Evolutionary conservation across 2,113 vertebrate species (phyloP).

Genomic region (Anhinga rufa): DNA sequence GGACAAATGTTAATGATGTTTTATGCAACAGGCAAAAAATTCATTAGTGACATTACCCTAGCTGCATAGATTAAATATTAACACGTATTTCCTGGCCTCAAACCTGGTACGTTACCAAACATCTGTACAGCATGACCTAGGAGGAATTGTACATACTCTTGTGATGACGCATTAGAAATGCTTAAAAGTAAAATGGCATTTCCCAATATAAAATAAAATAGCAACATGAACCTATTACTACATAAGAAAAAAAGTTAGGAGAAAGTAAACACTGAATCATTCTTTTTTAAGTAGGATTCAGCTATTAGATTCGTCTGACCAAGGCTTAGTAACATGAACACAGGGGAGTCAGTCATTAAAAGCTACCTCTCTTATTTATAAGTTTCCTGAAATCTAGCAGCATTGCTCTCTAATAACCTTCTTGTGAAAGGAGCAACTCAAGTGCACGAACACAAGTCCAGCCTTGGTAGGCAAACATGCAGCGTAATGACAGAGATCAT

Average conservation of each 20-base stretch:
- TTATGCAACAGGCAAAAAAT: background rate
- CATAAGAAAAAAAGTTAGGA: background rate
- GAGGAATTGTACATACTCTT: background rate
- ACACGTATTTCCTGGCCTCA: background rate
- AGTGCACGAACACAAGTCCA: background rate
- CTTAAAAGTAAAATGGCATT: background rate
- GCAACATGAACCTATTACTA: background rate
- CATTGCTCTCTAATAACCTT: background rate
- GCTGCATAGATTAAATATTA: background rate
- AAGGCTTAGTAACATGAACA: background rate
- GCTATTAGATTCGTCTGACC: background rate
- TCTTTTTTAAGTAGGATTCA: background rate
- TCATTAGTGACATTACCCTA: background rate
- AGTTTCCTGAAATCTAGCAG: background rate
- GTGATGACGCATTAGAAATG: background rate
- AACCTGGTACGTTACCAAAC: background rate
- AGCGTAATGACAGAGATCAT: background rate
- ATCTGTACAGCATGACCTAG: background rate
- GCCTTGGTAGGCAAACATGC: background rate
- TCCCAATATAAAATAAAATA: background rate
- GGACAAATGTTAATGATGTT: background rate
- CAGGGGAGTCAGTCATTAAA: background rate
- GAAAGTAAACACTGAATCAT: background rate
- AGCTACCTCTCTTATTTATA: conserved; percentile 1
- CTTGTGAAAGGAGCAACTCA: background rate